A percentile compares a stretch with the other conserved stretches of the same genome.
phyloP scores from a whole-genome alignment of 1,140 invertebrate species.

The Sinella curviseta region DNA sequence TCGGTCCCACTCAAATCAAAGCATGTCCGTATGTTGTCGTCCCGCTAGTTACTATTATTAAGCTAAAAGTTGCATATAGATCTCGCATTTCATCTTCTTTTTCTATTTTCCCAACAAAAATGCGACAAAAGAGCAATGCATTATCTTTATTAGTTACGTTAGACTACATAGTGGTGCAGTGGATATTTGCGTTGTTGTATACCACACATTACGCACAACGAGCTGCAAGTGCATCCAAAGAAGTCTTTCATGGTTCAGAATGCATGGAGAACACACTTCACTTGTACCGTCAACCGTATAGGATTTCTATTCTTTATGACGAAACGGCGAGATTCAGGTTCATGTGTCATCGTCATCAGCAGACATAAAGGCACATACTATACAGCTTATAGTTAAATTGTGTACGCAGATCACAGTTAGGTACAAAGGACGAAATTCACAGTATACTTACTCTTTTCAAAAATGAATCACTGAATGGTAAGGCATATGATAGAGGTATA shows the following conservation, averaged over 20 bases:
- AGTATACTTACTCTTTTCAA: too few relatives aligned
- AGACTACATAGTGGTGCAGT: too few relatives aligned
- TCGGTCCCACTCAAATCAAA: background rate
- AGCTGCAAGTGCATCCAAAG: background rate
- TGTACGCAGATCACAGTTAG: too few relatives aligned
- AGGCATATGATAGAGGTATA: too few relatives aligned
- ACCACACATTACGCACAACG: background rate
- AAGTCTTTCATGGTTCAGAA: background rate
- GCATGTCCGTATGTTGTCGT: background rate
- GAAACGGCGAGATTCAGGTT: background rate
- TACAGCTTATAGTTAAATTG: too few relatives aligned
- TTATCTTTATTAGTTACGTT: conserved; percentile 16
- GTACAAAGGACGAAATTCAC: too few relatives aligned
- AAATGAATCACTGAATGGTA: too few relatives aligned
- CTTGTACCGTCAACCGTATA: background rate
- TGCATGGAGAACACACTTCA: background rate
- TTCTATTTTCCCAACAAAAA: background rate
- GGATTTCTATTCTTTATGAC: background rate
- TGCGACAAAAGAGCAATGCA: conserved; percentile 9
- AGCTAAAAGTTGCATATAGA: conserved; percentile 8
- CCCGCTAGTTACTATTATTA: background rate
- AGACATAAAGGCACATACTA: too few relatives aligned
- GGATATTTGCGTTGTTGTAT: background rate
- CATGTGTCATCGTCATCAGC: background rate
- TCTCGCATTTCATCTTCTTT: conserved; percentile 16